phyloP scores from a whole-genome alignment of 1,140 invertebrate genomes.

The Tribolium castaneum region DNA sequence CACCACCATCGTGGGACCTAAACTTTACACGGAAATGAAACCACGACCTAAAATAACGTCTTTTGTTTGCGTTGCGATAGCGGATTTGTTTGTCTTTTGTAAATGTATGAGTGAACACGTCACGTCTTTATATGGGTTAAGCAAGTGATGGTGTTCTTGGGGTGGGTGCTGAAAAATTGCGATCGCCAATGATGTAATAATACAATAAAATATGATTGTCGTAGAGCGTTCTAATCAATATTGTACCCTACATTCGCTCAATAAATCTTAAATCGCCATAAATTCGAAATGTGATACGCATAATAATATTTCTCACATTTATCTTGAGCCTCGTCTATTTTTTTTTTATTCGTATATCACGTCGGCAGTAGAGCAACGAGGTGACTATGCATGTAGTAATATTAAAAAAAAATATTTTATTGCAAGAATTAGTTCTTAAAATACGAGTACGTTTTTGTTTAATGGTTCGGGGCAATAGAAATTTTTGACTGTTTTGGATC shows the following conservation, averaged over 20 bases:
- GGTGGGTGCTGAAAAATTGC: background rate
- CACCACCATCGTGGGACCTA: background rate
- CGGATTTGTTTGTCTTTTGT: slow-evolving; percentile 20
- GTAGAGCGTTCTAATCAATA: background rate
- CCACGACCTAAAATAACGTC: slow-evolving; percentile 11
- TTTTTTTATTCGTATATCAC: slow-evolving; percentile 1
- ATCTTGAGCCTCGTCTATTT: background rate
- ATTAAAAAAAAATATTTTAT: too few species aligned
- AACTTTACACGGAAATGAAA: slow-evolving; percentile 3
- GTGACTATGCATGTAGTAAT: too few species aligned
- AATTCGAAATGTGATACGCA: slow-evolving; percentile 10
- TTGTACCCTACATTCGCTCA: slow-evolving; percentile 24
- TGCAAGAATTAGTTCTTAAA: too few species aligned
- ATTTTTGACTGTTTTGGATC: background rate
- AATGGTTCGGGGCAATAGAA: background rate
- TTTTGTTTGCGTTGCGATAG: slow-evolving; percentile 7
- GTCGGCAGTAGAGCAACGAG: background rate
- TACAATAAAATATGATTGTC: slow-evolving; percentile 21
- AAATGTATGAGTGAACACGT: slow-evolving; percentile 5
- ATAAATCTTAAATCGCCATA: slow-evolving; percentile 35
- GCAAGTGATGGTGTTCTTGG: background rate
- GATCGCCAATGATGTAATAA: background rate
- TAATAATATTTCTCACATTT: slow-evolving; percentile 22
- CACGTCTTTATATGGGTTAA: slow-evolving; percentile 5
- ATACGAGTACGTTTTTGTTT: background rate